Evolutionary conservation across 2,888 invertebrate species (phyloP).

Genomic region (Macaria liturata): DNA sequence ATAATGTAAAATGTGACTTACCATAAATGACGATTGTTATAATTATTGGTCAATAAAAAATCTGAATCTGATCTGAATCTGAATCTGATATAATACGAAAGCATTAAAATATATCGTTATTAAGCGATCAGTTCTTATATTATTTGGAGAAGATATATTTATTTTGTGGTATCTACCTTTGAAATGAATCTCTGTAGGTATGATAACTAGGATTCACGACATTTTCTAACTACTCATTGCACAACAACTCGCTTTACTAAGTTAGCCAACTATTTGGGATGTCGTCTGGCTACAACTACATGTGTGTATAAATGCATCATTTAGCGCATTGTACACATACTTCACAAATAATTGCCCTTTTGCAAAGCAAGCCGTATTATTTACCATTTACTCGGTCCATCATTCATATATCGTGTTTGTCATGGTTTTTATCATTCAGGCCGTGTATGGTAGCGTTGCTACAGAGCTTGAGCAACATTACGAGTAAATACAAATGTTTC

Average conservation of each 20-base stretch:
- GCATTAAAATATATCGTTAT: too few species aligned
- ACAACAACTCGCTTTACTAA: background rate
- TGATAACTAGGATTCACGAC: background rate
- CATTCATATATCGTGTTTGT: background rate
- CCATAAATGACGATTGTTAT: too few species aligned
- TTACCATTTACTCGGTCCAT: conserved; percentile 3
- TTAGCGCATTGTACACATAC: conserved; percentile 28
- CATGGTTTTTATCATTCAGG: background rate
- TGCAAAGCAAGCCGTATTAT: conserved; percentile 13
- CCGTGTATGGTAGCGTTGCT: background rate
- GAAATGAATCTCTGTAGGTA: too few species aligned
- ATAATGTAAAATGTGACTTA: too few species aligned
- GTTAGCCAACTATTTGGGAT: conserved; percentile 3
- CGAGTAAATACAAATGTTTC: background rate
- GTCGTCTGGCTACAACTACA: background rate
- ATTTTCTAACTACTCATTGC: background rate
- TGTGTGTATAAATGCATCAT: conserved; percentile 27
- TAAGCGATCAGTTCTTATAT: too few species aligned
- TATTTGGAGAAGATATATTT: too few species aligned
- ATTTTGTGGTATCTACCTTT: too few species aligned
- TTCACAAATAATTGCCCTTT: conserved; percentile 29
- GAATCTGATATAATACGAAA: too few species aligned
- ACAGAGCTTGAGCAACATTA: background rate
- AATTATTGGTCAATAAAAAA: too few species aligned
- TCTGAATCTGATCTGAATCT: too few species aligned